Base-by-base conservation (phyloP, 2,888 invertebrate species). In the Chrysotoxum bicinctum region DNA sequence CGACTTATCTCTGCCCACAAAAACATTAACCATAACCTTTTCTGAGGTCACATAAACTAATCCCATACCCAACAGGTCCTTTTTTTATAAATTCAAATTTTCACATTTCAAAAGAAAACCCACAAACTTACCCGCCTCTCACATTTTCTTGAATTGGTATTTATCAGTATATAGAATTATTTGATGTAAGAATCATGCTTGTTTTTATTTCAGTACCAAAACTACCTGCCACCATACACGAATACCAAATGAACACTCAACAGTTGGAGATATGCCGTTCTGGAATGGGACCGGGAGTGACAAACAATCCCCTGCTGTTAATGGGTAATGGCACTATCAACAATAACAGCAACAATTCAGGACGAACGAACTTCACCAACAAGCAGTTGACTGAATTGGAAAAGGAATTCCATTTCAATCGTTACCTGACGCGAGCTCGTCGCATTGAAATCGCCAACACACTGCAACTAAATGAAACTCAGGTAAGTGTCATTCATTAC, bases 351-450 rank as follows among this genome's bases (percentile, higher is more conserved):
- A 97, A 97, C 93, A 96, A 96, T 93, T 97, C 97, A 14, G 98
- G 98, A 40, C 94, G 99, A 72, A 99, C 99, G 45, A 99, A 99
- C 93, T 99, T 99, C 93, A 99, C 99, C 88, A 99, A 99, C 93
- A 99, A 99, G 92, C 99, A 99, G 92, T 95, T 99, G 87, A 99
- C 99, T 2, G 99, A 99, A 92, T 94, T 99, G 88, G 99, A 99
- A 92, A 99, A 99, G 91, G 99, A 99, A 92, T 99, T 99, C 93
- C 99, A 99, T 92, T 99, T 98, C 93, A 99, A 99, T 93, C 99
- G 98, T 93, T 99, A 99, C 93, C 94, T 99, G 90, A 99, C 99
- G 45, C 93, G 99, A 88, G 99, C 98, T 45, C 93, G 99, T 88
- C 94, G 99, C 89, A 99, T 99, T 91, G 99, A 99, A 93, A 99